These are phyloP conservation scores for Murina feae DNA, from an alignment of 2,113 vertebrate genomes.

Conservation along the genomic window DNA sequence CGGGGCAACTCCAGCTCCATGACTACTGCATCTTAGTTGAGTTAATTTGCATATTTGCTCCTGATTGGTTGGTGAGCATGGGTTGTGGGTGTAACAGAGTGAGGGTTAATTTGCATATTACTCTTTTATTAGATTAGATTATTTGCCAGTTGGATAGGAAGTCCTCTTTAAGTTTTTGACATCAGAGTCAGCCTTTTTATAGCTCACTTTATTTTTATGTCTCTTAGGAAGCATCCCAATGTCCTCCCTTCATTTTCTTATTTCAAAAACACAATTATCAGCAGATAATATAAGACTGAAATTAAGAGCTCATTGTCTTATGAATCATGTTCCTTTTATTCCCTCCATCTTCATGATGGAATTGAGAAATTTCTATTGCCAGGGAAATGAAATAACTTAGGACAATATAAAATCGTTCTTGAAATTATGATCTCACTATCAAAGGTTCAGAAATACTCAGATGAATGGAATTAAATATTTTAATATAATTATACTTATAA, in stretches of 20 bases:
- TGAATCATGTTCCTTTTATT: neutral
- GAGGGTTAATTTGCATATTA: no score
- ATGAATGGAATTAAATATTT: neutral
- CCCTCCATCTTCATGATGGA: neutral
- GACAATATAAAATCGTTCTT: neutral
- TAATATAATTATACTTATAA: neutral
- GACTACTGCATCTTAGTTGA: no score
- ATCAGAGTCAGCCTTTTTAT: neutral
- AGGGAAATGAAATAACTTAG: neutral
- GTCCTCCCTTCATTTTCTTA: neutral
- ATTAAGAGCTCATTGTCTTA: conserved; percentile 15
- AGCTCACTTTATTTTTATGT: neutral
- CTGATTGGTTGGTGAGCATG: no score
- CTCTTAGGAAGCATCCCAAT: neutral
- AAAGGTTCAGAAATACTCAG: neutral
- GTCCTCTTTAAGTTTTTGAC: conserved; percentile 10
- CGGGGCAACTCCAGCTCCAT: no score
- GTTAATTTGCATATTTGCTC: no score
- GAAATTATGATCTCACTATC: neutral
- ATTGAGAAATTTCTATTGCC: neutral
- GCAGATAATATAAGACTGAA: neutral
- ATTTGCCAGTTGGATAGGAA: neutral
- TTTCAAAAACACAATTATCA: conserved; percentile 6
- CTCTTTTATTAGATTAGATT: neutral
- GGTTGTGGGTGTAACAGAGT: no score